Evolutionary conservation across 2,888 invertebrate genomes (phyloP).

Genomic region (Drosophila tripunctata): DNA sequence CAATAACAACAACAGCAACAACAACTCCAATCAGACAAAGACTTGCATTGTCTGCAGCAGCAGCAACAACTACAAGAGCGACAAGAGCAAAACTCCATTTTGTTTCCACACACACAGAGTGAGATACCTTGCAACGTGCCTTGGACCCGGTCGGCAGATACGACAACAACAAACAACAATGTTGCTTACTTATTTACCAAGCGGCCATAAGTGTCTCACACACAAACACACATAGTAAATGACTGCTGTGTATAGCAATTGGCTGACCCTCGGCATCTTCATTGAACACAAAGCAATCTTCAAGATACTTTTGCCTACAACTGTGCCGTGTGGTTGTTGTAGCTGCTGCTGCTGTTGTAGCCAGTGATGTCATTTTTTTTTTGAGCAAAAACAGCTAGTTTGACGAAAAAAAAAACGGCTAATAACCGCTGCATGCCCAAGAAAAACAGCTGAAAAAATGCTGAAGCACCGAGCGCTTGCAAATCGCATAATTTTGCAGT

Average conservation of each 20-base stretch:
- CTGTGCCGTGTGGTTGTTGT: neutral
- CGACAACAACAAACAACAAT: slow-evolving; percentile 76
- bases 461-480: too few species aligned
- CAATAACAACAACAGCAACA: slow-evolving; percentile 29
- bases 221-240: slow-evolving; percentile 32
- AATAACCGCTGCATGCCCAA: too few species aligned
- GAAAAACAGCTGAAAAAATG: too few species aligned
- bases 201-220: slow-evolving; percentile 63
- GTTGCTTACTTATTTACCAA: slow-evolving; percentile 70
- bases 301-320: slow-evolving; percentile 48
- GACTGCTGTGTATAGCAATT: slow-evolving; percentile 54
- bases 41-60: slow-evolving; percentile 53
- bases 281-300: slow-evolving; percentile 79
- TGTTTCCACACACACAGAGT: too few species aligned
- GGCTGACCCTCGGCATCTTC: slow-evolving; percentile 73
- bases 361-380: neutral
- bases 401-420: too few species aligned
- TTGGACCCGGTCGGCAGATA: slow-evolving; percentile 42
- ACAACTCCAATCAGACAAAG: slow-evolving; percentile 52
- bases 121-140: slow-evolving; percentile 62
- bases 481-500: too few species aligned
- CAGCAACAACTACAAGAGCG: slow-evolving; percentile 18
- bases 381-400: too few species aligned
- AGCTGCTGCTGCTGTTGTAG: slow-evolving; percentile 5
- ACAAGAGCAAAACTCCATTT: slow-evolving; percentile 74